Conservation (phyloP, 35 echinoderm and acorn worm species). For the Heliocidaris tuberculata region DNA sequence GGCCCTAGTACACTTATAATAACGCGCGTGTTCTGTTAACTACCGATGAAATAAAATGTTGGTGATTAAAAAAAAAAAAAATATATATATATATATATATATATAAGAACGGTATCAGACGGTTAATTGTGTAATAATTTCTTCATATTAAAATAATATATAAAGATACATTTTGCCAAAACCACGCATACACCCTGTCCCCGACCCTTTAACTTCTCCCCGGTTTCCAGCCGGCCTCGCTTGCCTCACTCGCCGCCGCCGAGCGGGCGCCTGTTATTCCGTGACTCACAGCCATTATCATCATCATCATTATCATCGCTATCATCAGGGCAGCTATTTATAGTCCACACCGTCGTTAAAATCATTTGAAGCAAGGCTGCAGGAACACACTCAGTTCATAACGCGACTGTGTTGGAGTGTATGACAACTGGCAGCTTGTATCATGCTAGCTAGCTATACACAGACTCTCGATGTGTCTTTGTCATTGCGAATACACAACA, state of each 20-base stretch:
- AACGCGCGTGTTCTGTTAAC: too few relatives aligned
- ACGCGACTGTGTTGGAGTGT: not conserved
- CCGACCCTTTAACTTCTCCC: not conserved
- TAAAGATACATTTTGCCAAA: too few relatives aligned
- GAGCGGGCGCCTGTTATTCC: not conserved
- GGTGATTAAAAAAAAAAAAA: too few relatives aligned
- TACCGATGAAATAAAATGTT: too few relatives aligned
- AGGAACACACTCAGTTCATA: not conserved
- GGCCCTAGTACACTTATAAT: too few relatives aligned
- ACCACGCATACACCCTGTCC: not conserved
- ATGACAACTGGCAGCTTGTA: not conserved
- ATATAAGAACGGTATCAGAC: too few relatives aligned
- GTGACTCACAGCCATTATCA: constrained; percentile 45
- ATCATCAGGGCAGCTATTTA: constrained; percentile 32
- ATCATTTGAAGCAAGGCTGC: constrained; percentile 2
- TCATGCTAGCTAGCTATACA: not conserved
- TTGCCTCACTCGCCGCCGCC: not conserved
- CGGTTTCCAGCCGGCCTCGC: not conserved
- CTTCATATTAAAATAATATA: too few relatives aligned
- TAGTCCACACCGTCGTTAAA: constrained; percentile 40
- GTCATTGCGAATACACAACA: not conserved
- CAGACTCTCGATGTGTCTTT: not conserved
- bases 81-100: too few relatives aligned
- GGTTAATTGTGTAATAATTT: too few relatives aligned
- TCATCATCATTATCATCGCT: constrained; percentile 51